Evolutionary conservation across 2,113 vertebrate genomes (phyloP), one percentile per base, ranked within the genome.

Genomic region (Hypanus sabinus): DNA sequence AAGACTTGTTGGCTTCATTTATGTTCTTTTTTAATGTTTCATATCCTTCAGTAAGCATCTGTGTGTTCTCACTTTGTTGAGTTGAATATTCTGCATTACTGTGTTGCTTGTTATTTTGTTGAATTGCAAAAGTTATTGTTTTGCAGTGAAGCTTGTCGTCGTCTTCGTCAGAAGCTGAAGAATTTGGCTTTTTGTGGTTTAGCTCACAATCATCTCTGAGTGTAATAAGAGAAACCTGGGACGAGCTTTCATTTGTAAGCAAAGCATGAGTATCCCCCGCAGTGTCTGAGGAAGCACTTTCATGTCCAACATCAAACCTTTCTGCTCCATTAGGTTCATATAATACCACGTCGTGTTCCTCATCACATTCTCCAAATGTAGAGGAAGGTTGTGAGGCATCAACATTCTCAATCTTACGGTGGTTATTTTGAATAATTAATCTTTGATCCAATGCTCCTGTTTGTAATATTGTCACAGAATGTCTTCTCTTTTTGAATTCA

Each of bases 401-500:
- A 83, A 73, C 94, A 87, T 95, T 94, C 38, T 94, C 70, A 20
- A 57, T 38, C 3, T 65, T 10, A 75, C 95, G 94, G 62, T 75
- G 80, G 27, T 96, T 94, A 0, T 94, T 95, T 95, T 96, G 97
- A 94, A 96, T 94, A 81, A 95, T 81, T 6, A 95, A 94, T 22
- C 95, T 96, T 95, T 94, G 95, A 92, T 97, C 95, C 77, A 95
- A 87, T 92, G 94, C 95, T 76, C 95, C 96, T 93, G 94, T 95
- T 95, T 95, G 94, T 20, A 96, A 95, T 11, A 96, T 96, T 46
- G 94, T 94, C 80, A 96, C 95, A 3, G 96, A 96, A 0, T 94
- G 94, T 95, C 94, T 96, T 75, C 94, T 95, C 33, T 94, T 95
- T 94, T 94, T 95, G 68, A 81, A 94, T n/a, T 62, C 16, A 60